These are phyloP conservation scores for Anguilla japonica DNA, from an alignment of 2,113 vertebrate genomes.

Conservation along the genomic window DNA sequence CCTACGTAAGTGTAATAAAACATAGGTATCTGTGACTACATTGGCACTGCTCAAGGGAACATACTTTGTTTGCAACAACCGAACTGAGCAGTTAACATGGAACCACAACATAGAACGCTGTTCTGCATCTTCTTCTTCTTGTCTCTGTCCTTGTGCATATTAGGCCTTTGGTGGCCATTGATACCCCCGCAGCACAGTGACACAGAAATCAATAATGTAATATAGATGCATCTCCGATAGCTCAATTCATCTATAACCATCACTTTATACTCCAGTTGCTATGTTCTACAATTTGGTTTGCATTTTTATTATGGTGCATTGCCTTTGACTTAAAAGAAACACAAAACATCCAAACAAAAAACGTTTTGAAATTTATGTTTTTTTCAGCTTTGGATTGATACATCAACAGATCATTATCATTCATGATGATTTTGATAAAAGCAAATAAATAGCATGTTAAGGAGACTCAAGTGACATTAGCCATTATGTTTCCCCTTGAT, in stretches of 20 bases:
- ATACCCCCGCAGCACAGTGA: neutral
- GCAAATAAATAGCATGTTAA: neutral
- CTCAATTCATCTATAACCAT: slow-evolving; percentile 3
- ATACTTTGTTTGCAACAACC: neutral
- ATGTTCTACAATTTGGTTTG: neutral
- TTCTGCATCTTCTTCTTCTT: neutral
- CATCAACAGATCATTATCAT: neutral
- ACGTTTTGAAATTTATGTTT: too few species aligned
- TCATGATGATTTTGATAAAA: neutral
- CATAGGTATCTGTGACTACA: neutral
- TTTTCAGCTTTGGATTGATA: neutral
- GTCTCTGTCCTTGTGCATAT: neutral
- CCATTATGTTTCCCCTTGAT: neutral
- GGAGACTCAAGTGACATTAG: neutral
- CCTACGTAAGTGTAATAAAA: slow-evolving; percentile 22
- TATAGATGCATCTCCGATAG: slow-evolving; percentile 35
- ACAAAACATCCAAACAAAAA: neutral
- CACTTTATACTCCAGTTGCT: neutral
- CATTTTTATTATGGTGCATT: neutral
- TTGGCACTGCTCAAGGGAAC: neutral
- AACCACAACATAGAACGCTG: neutral
- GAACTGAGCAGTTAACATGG: neutral
- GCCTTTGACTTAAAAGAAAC: neutral
- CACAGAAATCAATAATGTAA: slow-evolving; percentile 38
- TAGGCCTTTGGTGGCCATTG: neutral